Conservation (phyloP, 1,140 invertebrate species). For the Temnothorax longispinosus region DNA sequence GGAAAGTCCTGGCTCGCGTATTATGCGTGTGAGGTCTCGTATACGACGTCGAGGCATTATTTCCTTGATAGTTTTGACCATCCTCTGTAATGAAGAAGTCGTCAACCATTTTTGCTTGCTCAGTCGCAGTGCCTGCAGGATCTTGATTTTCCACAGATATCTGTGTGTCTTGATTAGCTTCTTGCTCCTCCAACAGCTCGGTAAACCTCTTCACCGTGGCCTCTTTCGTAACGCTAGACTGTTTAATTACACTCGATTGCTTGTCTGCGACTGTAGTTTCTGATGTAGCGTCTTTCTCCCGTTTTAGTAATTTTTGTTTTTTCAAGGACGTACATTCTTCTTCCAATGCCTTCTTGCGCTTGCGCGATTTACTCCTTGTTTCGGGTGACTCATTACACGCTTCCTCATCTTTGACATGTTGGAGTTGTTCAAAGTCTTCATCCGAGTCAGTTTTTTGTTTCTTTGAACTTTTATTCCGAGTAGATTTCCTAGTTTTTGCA, state of each 20-base stretch:
- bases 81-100: slow-evolving; percentile 78
- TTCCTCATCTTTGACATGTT: slow-evolving; percentile 13
- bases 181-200: slow-evolving; percentile 71
- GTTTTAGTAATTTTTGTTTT: not conserved
- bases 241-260: slow-evolving; percentile 37
- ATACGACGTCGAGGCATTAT: not conserved
- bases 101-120: slow-evolving; percentile 73
- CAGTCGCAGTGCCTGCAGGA: not conserved
- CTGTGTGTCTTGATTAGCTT: not conserved
- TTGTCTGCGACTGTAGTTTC: not conserved
- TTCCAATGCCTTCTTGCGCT: not conserved
- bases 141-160: slow-evolving; percentile 2
- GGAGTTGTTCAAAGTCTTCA: not conserved
- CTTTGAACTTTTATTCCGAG: not conserved
- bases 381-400: not conserved
- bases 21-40: not conserved
- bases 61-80: slow-evolving; percentile 65
- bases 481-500: slow-evolving; percentile 1
- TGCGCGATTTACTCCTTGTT: not conserved
- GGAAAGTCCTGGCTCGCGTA: not conserved
- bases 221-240: slow-evolving; percentile 67
- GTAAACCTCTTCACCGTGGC: slow-evolving; percentile 78
- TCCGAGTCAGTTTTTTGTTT: not conserved
- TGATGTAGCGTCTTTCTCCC: not conserved
- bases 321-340: not conserved